A percentile compares a stretch with the other conserved stretches of the same genome.
Evolutionary conservation across 2,113 vertebrate genomes (phyloP).

Genomic region (Scalopus aquaticus): DNA sequence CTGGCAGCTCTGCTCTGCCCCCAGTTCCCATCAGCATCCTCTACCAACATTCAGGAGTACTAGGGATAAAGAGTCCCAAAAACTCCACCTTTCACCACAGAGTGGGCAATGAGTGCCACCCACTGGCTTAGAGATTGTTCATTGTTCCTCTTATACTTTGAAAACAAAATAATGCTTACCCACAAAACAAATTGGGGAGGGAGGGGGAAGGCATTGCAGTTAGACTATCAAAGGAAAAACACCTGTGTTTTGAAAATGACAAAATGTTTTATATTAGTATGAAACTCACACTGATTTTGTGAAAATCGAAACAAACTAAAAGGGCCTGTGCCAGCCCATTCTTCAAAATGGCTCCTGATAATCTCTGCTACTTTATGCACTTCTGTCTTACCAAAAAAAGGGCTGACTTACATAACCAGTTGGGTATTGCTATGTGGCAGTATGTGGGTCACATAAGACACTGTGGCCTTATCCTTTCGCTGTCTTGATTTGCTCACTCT

Average conservation of each 20-base stretch:
- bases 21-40: too few relatives aligned
- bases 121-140: too few relatives aligned
- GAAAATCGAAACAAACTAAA: constrained; percentile 6
- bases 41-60: too few relatives aligned
- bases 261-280: not conserved
- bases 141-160: too few relatives aligned
- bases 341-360: not conserved
- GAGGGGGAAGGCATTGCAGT: not conserved
- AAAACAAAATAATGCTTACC: not conserved
- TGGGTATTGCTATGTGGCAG: not conserved
- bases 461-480: not conserved
- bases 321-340: not conserved
- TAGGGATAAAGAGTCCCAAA: too few relatives aligned
- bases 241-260: not conserved
- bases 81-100: too few relatives aligned
- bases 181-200: not conserved
- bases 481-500: not conserved
- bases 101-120: too few relatives aligned
- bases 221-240: constrained; percentile 14
- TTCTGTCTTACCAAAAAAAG: not conserved
- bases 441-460: not conserved
- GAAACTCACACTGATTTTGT: not conserved
- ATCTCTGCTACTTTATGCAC: not conserved
- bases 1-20: too few relatives aligned
- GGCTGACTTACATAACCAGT: not conserved